Evolutionary conservation across 92 coral and sea anemone genomes (phyloP).

Genomic region (Isaurus tuberculatus): DNA sequence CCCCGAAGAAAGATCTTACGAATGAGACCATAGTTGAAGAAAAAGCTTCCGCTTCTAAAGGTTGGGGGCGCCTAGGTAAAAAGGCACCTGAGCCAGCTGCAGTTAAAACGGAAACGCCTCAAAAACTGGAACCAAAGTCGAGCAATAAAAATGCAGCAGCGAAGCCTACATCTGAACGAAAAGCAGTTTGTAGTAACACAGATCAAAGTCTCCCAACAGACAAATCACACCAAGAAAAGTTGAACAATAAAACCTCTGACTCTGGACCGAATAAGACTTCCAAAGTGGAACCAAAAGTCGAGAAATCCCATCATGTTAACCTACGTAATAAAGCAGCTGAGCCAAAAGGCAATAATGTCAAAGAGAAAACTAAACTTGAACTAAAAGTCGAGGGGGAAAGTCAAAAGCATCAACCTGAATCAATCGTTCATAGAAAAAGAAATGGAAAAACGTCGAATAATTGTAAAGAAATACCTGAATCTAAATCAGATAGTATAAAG

Average conservation of each 20-base stretch:
- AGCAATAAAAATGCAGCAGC: background rate
- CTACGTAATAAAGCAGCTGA: background rate
- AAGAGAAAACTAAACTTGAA: background rate
- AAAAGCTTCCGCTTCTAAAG: constrained; percentile 19
- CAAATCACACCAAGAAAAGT: background rate
- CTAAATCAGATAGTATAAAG: background rate
- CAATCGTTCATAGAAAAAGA: constrained; percentile 1
- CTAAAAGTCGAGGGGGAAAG: background rate
- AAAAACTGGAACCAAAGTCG: background rate
- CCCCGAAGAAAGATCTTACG: constrained; percentile 36
- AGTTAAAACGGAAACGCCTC: background rate
- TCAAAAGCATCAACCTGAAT: background rate
- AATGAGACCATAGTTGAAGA: constrained; percentile 35
- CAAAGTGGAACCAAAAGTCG: background rate
- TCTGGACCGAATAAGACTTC: background rate
- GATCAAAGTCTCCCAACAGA: constrained; percentile 4
- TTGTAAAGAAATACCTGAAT: background rate
- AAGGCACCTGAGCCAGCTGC: background rate
- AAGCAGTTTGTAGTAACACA: background rate
- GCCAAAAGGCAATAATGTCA: background rate
- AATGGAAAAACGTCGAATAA: background rate
- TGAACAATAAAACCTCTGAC: background rate
- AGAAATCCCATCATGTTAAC: background rate
- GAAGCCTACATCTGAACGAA: too few species aligned
- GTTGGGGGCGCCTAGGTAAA: constrained; percentile 33